Evolutionary conservation across 2,888 invertebrate species (phyloP).

Genomic region (Drosophila infuscata): DNA sequence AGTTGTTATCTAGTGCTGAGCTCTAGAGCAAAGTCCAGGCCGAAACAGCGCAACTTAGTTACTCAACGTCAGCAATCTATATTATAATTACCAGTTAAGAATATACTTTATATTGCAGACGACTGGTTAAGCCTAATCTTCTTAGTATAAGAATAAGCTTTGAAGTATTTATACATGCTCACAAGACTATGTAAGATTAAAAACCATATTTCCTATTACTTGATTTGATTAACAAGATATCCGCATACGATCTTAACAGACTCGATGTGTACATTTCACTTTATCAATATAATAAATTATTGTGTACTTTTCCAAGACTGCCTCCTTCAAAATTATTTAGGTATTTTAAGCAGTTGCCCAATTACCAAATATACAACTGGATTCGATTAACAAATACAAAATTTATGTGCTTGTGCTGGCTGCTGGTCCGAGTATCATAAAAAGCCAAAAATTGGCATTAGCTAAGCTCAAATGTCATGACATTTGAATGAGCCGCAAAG

Average conservation of each 20-base stretch:
- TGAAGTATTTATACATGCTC: not conserved
- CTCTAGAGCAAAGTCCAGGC: not conserved
- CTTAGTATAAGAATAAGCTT: not conserved
- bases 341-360: slow-evolving; percentile 5
- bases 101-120: not conserved
- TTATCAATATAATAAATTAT: not conserved
- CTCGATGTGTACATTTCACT: not conserved
- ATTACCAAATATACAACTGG: slow-evolving; percentile 9
- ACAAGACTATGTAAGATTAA: not conserved
- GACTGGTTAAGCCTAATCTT: not conserved
- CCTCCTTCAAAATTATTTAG: not conserved
- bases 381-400: slow-evolving; percentile 8
- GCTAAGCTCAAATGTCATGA: slow-evolving; percentile 68
- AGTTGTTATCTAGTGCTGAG: slow-evolving; percentile 25
- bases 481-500: slow-evolving; percentile 51
- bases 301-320: not conserved
- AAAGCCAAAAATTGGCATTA: slow-evolving; percentile 73
- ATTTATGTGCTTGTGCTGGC: slow-evolving; percentile 12
- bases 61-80: slow-evolving; percentile 4
- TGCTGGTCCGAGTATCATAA: slow-evolving; percentile 42
- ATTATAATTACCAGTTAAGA: slow-evolving; percentile 6
- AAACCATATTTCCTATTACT: not conserved
- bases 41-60: not conserved
- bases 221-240: not conserved
- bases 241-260: too few species aligned